Conservation (phyloP, 2,113 vertebrate species). For the Pitta sordida region DNA sequence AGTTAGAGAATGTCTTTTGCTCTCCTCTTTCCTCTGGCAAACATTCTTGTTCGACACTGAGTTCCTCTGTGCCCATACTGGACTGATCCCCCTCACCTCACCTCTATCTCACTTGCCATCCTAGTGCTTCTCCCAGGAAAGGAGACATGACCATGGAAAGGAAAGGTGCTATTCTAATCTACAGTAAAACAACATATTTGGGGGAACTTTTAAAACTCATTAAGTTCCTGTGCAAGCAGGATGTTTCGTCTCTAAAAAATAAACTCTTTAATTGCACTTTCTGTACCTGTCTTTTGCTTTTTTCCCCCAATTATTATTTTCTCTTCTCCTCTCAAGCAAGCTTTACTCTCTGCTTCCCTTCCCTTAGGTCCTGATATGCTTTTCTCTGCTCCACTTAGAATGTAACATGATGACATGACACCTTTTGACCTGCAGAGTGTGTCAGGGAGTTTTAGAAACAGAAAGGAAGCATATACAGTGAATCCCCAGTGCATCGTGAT, state of each 20-base stretch:
- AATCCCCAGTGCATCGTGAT: no score
- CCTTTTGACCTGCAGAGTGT: slow-evolving; percentile 59
- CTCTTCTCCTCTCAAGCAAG: background rate
- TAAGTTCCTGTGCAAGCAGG: background rate
- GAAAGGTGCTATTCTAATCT: background rate
- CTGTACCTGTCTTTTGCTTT: background rate
- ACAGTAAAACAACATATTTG: background rate
- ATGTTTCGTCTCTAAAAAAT: background rate
- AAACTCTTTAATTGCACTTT: background rate
- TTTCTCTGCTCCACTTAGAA: background rate
- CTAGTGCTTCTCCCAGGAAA: background rate
- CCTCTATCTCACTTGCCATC: background rate
- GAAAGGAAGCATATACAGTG: background rate
- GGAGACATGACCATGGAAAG: fast-evolving
- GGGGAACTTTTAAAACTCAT: background rate
- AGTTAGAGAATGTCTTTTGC: background rate
- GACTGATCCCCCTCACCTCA: fast-evolving
- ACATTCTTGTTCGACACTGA: background rate
- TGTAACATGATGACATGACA: background rate
- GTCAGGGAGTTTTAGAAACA: slow-evolving; percentile 54
- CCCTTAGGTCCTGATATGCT: background rate
- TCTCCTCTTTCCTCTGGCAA: background rate
- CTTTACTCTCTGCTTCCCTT: background rate
- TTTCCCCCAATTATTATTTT: background rate
- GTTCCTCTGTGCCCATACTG: background rate